Evolutionary conservation across 1,140 invertebrate genomes (phyloP).

Genomic region (Leptinotarsa lineolata): DNA sequence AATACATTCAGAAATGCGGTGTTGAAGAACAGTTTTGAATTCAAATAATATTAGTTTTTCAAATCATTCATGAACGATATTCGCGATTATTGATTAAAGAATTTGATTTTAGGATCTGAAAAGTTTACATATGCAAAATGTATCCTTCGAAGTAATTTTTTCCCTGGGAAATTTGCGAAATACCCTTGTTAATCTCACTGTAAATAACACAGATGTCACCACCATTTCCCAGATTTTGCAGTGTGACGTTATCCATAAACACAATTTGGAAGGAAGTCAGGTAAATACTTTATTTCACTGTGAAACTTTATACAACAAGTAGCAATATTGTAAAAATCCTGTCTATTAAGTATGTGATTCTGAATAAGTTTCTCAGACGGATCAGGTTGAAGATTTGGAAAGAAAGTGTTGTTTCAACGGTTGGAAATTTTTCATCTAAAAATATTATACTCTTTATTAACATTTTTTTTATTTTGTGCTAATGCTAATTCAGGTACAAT

Average conservation of each 20-base stretch:
- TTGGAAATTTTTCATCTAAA: too few species aligned
- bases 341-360: too few species aligned
- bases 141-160: slow-evolving; percentile 46
- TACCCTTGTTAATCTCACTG: slow-evolving; percentile 64
- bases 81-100: background rate
- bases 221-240: slow-evolving; percentile 73
- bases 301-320: too few species aligned
- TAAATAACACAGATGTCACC: slow-evolving; percentile 65
- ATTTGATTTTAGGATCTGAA: slow-evolving; percentile 11
- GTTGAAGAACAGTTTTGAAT: too few species aligned
- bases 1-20: too few species aligned
- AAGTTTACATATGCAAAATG: slow-evolving; percentile 27
- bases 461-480: too few species aligned
- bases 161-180: slow-evolving; percentile 68
- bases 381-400: slow-evolving; percentile 7
- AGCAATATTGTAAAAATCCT: too few species aligned
- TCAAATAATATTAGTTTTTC: too few species aligned
- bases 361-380: background rate
- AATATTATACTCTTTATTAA: too few species aligned
- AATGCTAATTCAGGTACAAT: too few species aligned
- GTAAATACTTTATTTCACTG: slow-evolving; percentile 49
- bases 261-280: slow-evolving; percentile 58
- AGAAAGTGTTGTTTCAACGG: background rate
- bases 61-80: too few species aligned
- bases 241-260: slow-evolving; percentile 75